A percentile compares a stretch with the other conserved stretches of the same genome.
Evolutionary conservation across 1,140 invertebrate genomes (phyloP).

Genomic region (Drosophila nigrodunni): DNA sequence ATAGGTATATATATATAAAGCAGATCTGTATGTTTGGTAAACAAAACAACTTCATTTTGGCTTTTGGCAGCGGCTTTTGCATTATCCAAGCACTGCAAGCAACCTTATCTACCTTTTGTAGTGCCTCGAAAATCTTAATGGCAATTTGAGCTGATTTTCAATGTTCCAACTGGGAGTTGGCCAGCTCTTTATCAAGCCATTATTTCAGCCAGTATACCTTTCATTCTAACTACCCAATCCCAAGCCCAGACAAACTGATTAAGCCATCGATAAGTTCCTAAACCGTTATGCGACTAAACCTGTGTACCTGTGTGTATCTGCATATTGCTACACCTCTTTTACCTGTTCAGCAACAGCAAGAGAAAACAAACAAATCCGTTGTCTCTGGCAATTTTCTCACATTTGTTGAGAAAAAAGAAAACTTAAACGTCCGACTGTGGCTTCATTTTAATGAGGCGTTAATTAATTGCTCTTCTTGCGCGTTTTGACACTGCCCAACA

Average conservation of each 20-base stretch:
- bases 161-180: conserved; percentile 84
- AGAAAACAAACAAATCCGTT: conserved; percentile 44
- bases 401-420: conserved; percentile 56
- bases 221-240: neutral
- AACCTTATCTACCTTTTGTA: conserved; percentile 63
- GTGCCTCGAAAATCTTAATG: conserved; percentile 70
- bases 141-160: conserved; percentile 82
- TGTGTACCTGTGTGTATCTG: conserved; percentile 1
- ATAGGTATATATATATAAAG: conserved; percentile 2
- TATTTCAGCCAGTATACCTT: conserved; percentile 52
- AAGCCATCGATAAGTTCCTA: conserved; percentile 70
- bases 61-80: conserved; percentile 39
- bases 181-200: conserved; percentile 79
- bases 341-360: conserved; percentile 31
- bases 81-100: conserved; percentile 55
- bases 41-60: conserved; percentile 68
- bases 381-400: conserved; percentile 62
- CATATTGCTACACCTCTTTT: neutral
- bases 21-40: conserved; percentile 48
- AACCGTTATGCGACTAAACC: conserved; percentile 32
- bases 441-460: conserved; percentile 81
- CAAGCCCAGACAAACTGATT: conserved; percentile 50
- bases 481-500: conserved; percentile 64
- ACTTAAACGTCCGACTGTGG: conserved; percentile 42
- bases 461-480: conserved; percentile 80